phyloP scores from a whole-genome alignment of 2,113 vertebrate species.

The Blennius ocellaris region DNA sequence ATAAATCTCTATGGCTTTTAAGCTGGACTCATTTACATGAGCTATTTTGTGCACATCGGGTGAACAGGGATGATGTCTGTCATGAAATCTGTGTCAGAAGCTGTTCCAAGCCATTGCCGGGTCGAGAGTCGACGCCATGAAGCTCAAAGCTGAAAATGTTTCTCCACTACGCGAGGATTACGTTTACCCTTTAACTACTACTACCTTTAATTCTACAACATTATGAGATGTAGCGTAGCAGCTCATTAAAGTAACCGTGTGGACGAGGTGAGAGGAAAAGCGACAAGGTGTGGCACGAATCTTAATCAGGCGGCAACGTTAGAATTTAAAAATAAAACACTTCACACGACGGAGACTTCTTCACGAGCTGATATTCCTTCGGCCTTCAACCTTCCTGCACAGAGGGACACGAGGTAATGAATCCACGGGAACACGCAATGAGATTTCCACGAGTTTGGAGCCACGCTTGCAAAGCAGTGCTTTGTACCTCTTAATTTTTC shows the following conservation, averaged over 20 bases:
- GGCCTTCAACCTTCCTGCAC: neutral
- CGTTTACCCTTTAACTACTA: neutral
- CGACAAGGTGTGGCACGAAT: neutral
- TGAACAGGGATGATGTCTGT: too few relatives aligned
- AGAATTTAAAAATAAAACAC: slow-evolving; percentile 17
- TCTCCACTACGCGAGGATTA: neutral
- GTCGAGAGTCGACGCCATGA: neutral
- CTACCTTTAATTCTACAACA: neutral
- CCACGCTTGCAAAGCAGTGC: neutral
- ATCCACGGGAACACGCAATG: neutral
- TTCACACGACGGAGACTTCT: neutral
- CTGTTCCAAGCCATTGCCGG: neutral
- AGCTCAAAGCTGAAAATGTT: neutral
- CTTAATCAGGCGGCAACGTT: slow-evolving; percentile 1
- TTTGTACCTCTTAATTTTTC: neutral
- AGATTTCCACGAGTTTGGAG: neutral
- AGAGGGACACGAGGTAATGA: neutral
- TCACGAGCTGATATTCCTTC: neutral
- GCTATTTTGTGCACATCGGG: too few relatives aligned
- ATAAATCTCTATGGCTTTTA: neutral
- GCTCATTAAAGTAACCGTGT: neutral
- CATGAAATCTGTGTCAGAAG: too few relatives aligned
- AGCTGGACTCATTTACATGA: neutral
- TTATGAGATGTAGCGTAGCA: neutral
- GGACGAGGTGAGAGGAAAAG: slow-evolving; percentile 2